These are phyloP conservation scores for Steatocranus sp. DNA, from an alignment of 2,797 vertebrate species.

Conservation along the genomic window DNA sequence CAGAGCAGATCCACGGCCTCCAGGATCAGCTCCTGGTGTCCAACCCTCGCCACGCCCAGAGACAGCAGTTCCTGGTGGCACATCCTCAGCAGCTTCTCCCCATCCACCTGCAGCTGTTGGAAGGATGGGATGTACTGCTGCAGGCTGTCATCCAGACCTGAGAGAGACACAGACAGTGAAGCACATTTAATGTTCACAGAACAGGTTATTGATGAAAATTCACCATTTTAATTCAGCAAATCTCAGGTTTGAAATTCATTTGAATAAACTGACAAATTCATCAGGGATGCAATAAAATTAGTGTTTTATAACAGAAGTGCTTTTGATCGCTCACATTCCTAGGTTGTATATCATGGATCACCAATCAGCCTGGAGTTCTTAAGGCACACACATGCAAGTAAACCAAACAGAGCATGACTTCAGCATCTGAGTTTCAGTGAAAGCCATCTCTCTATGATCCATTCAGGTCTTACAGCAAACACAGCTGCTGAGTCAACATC, in stretches of 20 bases:
- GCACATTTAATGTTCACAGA: not conserved
- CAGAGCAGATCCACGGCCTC: constrained; percentile 95
- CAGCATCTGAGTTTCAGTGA: not conserved
- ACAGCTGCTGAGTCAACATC: constrained; percentile 23
- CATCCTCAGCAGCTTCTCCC: constrained; percentile 85
- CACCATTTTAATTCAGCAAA: not conserved
- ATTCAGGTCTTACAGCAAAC: constrained; percentile 31
- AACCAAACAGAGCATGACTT: not conserved
- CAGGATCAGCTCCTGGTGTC: constrained; percentile 93
- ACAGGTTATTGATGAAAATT: not conserved
- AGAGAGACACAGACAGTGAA: not conserved
- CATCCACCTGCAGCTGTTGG: constrained; percentile 86
- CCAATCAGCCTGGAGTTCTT: not conserved
- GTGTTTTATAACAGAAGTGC: not conserved
- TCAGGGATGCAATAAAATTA: not conserved
- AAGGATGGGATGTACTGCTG: constrained; percentile 87
- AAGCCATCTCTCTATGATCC: not conserved
- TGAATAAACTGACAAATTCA: not conserved
- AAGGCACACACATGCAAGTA: not conserved
- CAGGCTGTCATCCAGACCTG: constrained; percentile 91
- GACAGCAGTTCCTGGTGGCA: constrained; percentile 90
- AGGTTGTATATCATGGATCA: not conserved
- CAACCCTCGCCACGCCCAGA: constrained; percentile 83
- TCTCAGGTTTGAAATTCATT: not conserved
- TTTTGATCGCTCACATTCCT: not conserved